Percentiles rank a stretch among this genome's conserved stretches.
These are phyloP conservation scores for Climacteris rufus DNA, from an alignment of 2,113 vertebrate species.

Conservation along the genomic window DNA sequence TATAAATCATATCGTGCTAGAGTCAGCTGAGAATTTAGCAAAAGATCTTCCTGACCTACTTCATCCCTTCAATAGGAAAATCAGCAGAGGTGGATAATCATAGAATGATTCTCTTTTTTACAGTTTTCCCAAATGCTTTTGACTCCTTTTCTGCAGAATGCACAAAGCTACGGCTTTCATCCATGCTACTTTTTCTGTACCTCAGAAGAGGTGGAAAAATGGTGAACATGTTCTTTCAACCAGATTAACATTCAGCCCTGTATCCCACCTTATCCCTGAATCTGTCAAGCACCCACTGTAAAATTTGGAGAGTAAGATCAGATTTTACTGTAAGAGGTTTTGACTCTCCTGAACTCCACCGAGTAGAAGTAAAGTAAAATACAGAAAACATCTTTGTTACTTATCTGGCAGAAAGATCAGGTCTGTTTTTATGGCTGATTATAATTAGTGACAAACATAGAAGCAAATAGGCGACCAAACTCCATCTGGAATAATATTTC, in stretches of 20 bases:
- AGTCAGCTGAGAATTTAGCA: not conserved
- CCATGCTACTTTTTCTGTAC: not conserved
- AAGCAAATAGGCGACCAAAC: not conserved
- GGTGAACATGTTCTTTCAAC: not conserved
- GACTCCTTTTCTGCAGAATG: not conserved
- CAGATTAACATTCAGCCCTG: not conserved
- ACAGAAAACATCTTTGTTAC: not conserved
- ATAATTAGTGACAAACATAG: constrained; percentile 18
- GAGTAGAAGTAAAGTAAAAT: not conserved
- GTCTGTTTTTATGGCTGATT: not conserved
- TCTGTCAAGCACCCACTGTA: not conserved
- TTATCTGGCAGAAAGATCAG: constrained; percentile 13
- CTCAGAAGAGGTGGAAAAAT: not conserved
- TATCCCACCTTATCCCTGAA: not conserved
- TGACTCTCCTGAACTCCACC: not conserved
- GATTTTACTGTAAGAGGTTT: not conserved
- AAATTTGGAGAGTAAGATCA: not conserved
- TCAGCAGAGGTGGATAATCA: not conserved
- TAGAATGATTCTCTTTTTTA: not conserved
- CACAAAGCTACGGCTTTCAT: not conserved
- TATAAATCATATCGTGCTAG: not conserved
- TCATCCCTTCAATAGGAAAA: not conserved
- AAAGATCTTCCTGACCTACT: constrained; percentile 5
- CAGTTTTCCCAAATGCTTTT: not conserved
- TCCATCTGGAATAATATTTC: constrained; percentile 47